A percentile compares a stretch with the other conserved stretches of the same genome.
Conservation (phyloP, 2,888 invertebrate species). For the Ecdyonurus torrentis region DNA sequence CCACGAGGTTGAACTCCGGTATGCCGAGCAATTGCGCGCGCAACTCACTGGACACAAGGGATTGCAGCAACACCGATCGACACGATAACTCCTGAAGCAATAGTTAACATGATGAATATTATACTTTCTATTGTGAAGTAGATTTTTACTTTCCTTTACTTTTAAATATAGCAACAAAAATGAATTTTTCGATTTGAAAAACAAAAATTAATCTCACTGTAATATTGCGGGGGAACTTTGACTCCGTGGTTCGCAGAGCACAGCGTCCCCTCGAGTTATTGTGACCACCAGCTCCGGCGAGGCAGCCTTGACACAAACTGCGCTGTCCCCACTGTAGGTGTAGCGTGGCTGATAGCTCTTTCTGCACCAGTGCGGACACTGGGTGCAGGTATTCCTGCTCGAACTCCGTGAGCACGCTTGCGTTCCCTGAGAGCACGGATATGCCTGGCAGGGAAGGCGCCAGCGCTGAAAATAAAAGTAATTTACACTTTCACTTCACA, state of each 20-base stretch:
- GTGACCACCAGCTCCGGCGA: not conserved
- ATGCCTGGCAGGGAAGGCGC: not conserved
- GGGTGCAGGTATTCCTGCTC: not conserved
- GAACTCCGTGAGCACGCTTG: not conserved
- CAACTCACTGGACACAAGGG: not conserved
- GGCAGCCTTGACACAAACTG: not conserved
- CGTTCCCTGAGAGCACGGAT: not conserved
- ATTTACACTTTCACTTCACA: too few species aligned
- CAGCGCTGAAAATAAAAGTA: not conserved
- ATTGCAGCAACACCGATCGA: not conserved
- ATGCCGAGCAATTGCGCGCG: not conserved
- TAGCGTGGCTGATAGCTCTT: not conserved
- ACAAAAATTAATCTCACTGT: too few species aligned
- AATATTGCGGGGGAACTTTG: not conserved
- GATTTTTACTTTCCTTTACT: too few species aligned
- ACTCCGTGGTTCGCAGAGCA: not conserved
- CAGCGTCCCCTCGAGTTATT: not conserved
- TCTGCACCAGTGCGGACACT: not conserved
- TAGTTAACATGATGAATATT: too few species aligned
- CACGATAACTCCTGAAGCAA: not conserved
- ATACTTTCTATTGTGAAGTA: too few species aligned
- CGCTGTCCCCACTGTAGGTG: not conserved
- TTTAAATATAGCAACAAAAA: too few species aligned
- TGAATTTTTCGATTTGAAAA: too few species aligned
- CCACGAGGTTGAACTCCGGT: not conserved